phyloP scores from a whole-genome alignment of 2,888 invertebrate species.

The Ornithoptera alexandrae region DNA sequence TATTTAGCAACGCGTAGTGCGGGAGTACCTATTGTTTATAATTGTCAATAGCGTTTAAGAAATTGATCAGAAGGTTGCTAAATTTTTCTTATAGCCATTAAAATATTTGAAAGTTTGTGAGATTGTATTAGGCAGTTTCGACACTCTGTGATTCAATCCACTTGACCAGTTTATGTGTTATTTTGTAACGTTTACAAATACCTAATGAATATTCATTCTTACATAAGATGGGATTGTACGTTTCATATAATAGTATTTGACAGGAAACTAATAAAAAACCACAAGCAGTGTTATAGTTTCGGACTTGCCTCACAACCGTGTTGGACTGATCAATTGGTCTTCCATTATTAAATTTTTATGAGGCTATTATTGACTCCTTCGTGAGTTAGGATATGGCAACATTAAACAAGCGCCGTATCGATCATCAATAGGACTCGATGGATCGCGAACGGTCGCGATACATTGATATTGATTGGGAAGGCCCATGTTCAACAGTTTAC shows the following conservation, averaged over 20 bases:
- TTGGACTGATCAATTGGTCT: neutral
- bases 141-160: conserved; percentile 21
- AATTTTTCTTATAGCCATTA: conserved; percentile 26
- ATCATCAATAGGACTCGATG: too few species aligned
- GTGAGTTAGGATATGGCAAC: too few species aligned
- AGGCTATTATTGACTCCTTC: too few species aligned
- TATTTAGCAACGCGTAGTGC: conserved; percentile 25
- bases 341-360: neutral
- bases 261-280: neutral
- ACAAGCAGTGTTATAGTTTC: neutral
- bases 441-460: too few species aligned
- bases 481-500: too few species aligned
- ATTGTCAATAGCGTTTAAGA: conserved; percentile 18
- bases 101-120: conserved; percentile 20
- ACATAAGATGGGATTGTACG: conserved; percentile 2
- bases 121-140: conserved; percentile 16
- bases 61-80: conserved; percentile 24
- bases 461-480: too few species aligned
- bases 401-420: too few species aligned
- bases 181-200: conserved; percentile 4
- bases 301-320: neutral
- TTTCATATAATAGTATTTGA: neutral
- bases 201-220: neutral
- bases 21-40: neutral
- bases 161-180: conserved; percentile 12